These are phyloP conservation scores for Seriola quinqueradiata DNA, from an alignment of 2,113 vertebrate species.

Conservation along the genomic window DNA sequence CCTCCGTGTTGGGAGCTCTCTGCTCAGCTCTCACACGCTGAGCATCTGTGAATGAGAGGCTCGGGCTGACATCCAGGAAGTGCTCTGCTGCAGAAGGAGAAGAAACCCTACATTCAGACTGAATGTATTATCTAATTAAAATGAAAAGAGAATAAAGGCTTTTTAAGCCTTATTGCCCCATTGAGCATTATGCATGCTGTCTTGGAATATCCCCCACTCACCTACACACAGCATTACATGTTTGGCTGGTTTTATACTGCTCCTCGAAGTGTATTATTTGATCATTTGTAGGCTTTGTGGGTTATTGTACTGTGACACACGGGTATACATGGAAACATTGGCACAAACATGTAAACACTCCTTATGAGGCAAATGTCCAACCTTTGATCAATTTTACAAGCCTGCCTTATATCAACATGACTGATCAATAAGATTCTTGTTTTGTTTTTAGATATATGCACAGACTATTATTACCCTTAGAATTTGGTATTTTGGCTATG, in stretches of 20 bases:
- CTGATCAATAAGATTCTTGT: background rate
- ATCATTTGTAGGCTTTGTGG: constrained; percentile 18
- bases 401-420: background rate
- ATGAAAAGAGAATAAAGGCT: constrained; percentile 12
- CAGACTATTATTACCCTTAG: too few species aligned
- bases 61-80: constrained; percentile 62
- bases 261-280: constrained; percentile 20
- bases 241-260: constrained; percentile 20
- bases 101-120: constrained; percentile 32
- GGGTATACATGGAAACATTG: background rate
- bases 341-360: background rate
- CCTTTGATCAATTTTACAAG: background rate
- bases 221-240: constrained; percentile 17
- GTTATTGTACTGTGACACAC: background rate
- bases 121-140: constrained; percentile 49
- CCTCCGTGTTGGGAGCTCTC: constrained; percentile 63
- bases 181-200: constrained; percentile 20
- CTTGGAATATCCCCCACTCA: constrained; percentile 37
- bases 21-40: constrained; percentile 54
- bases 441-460: too few species aligned
- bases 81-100: constrained; percentile 37
- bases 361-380: constrained; percentile 3
- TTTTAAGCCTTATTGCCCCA: constrained; percentile 49
- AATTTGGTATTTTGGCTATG: too few species aligned
- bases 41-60: constrained; percentile 69